Evolutionary conservation across 2,113 vertebrate genomes (phyloP), one percentile per base, ranked within the genome.

Genomic region (Cranoglanis bouderius): DNA sequence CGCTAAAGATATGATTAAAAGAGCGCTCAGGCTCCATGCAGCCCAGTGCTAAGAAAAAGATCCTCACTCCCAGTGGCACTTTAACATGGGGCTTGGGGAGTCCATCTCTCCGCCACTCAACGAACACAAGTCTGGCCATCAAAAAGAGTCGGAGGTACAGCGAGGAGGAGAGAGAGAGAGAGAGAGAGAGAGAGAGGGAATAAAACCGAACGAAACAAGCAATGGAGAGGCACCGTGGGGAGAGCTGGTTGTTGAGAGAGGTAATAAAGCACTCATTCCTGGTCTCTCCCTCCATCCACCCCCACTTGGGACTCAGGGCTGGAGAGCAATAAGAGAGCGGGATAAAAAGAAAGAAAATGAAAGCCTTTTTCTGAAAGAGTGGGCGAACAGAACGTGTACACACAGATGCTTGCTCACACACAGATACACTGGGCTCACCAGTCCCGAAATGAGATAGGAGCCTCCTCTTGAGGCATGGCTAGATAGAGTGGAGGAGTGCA

Each of bases 1-100:
- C 95, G 88, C 88, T 90, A 91, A 92, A 87, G 89, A 93, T 90
- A 92, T 91, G 90, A 89, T 92, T 91, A 92, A 89, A 91, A 85
- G 86, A 86, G 89, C 70, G 46, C 84, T 51, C 78, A 12, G 86
- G 21, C 87, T 85, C 75, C 59, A 43, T 35, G 70, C 18, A 40
- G 87, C 87, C 35, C 7, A 32, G 74, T 21, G 24, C 65, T 67
- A 82, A 12, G 72, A 67, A 55, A 83, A 51, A n/a, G 80, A 61
- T 80, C 63, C 88, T 85, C 82, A 53, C 77, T 75, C 84, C 67
- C 55, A 0, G 16, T 53, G 51, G 78, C 35, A 70, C 26, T 38
- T 87, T 81, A 89, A 89, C 86, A 83, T 53, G 57, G 82, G 81
- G 40, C 90, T 89, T 40, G 29, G 90, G 87, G 88, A 90, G 88